Percentiles rank a stretch among this genome's conserved stretches.
Evolutionary conservation across 2,113 vertebrate species (phyloP).

Genomic region (Glareola pratincola): DNA sequence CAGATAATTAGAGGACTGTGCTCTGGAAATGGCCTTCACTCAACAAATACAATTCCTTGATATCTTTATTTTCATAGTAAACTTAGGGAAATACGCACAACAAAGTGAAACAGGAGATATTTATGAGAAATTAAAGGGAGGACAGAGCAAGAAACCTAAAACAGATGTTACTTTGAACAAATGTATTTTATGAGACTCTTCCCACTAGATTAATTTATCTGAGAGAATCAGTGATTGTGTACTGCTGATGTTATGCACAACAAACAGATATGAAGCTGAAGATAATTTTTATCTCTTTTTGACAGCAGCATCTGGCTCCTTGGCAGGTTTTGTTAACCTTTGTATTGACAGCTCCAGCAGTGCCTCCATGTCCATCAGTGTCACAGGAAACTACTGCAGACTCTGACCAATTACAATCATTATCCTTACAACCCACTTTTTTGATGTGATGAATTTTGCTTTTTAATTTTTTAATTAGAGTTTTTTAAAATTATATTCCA

Average conservation of each 20-base stretch:
- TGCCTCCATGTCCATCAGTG: neutral
- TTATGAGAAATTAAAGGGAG: neutral
- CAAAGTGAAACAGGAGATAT: neutral
- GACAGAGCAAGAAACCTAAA: neutral
- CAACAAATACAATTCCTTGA: neutral
- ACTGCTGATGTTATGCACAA: neutral
- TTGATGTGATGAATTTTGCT: neutral
- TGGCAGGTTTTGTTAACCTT: conserved; percentile 29
- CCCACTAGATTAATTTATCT: conserved; percentile 63
- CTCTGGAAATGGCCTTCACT: neutral
- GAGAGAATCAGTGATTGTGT: neutral
- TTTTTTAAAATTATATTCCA: neutral
- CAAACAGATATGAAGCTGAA: neutral
- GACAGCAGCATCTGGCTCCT: conserved; percentile 42
- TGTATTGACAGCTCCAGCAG: neutral
- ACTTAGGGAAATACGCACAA: neutral
- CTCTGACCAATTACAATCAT: neutral
- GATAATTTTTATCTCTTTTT: conserved; percentile 1
- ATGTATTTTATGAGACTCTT: conserved; percentile 35
- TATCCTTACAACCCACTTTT: neutral
- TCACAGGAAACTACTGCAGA: neutral
- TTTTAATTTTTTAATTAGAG: neutral
- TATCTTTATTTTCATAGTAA: neutral
- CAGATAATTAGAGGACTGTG: neutral
- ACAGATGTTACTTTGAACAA: conserved; percentile 52